These are phyloP conservation scores for Hippocampus comes DNA, from an alignment of 2,113 vertebrate species.

Conservation along the genomic window DNA sequence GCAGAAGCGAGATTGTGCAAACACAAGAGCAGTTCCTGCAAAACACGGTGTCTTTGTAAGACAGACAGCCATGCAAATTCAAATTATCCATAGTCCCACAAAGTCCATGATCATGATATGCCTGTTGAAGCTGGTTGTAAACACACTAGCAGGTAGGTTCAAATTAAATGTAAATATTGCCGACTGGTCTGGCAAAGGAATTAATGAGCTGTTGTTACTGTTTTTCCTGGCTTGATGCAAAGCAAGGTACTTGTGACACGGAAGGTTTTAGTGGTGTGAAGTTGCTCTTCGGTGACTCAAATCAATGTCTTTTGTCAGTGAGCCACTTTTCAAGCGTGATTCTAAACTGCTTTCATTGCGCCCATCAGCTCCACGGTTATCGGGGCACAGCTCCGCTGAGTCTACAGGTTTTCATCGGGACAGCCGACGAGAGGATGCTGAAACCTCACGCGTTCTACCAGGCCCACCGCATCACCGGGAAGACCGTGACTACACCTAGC, in stretches of 20 bases:
- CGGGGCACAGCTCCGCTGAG: conserved; percentile 82
- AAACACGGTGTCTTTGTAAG: conserved; percentile 24
- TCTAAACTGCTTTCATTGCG: conserved; percentile 12
- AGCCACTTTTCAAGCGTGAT: conserved; percentile 1
- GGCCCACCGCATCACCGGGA: conserved; percentile 94
- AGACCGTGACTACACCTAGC: conserved; percentile 91
- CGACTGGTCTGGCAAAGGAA: neutral
- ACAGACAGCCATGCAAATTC: conserved; percentile 39
- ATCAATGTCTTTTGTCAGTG: conserved; percentile 2
- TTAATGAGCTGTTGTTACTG: conserved; percentile 4
- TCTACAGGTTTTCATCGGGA: conserved; percentile 96
- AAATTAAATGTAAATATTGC: neutral
- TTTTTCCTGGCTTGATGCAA: conserved; percentile 24
- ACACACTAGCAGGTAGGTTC: neutral
- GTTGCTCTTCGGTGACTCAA: neutral
- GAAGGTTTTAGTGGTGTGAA: conserved; percentile 4
- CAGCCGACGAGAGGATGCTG: conserved; percentile 87
- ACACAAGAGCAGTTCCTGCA: conserved; percentile 39
- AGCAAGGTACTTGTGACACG: conserved; percentile 17
- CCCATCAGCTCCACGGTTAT: conserved; percentile 85
- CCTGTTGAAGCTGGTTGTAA: conserved; percentile 1
- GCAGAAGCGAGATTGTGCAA: conserved; percentile 14
- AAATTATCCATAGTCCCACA: neutral
- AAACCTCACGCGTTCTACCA: conserved; percentile 98
- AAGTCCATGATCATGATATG: neutral